Evolutionary conservation across 2,888 invertebrate species (phyloP).

Genomic region (Agriopis leucophaearia): DNA sequence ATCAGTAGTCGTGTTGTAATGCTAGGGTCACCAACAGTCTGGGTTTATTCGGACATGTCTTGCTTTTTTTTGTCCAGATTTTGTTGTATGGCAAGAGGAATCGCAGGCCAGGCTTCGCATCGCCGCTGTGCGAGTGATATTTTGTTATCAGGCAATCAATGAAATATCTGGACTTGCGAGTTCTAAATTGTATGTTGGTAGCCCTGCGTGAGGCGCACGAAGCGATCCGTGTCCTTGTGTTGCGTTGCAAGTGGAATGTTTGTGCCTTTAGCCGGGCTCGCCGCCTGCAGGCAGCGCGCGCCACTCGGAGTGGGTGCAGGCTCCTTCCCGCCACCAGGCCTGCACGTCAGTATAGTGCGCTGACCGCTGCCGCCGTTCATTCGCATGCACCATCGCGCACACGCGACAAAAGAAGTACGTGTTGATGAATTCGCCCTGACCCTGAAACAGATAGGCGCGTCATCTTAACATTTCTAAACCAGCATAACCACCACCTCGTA

Average conservation of each 20-base stretch:
- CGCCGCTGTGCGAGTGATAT: background rate
- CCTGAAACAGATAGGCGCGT: conserved; percentile 74
- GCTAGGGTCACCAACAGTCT: background rate
- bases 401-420: conserved; percentile 97
- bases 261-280: conserved; percentile 51
- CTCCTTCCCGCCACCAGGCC: conserved; percentile 94
- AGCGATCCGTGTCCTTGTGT: background rate
- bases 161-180: background rate
- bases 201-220: background rate
- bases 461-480: background rate
- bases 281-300: conserved; percentile 52
- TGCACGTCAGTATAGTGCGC: conserved; percentile 93
- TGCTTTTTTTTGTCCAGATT: background rate
- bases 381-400: conserved; percentile 94
- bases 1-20: background rate
- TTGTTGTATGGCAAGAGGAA: background rate
- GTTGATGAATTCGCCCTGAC: conserved; percentile 98
- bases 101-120: background rate
- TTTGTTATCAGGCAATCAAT: background rate
- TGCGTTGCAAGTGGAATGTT: conserved; percentile 20
- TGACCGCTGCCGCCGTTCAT: conserved; percentile 72
- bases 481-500: background rate
- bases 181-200: background rate
- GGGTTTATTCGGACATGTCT: background rate
- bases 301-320: conserved; percentile 89